phyloP scores from a whole-genome alignment of 2,888 invertebrate genomes.

The Iselma pallidipennis region DNA sequence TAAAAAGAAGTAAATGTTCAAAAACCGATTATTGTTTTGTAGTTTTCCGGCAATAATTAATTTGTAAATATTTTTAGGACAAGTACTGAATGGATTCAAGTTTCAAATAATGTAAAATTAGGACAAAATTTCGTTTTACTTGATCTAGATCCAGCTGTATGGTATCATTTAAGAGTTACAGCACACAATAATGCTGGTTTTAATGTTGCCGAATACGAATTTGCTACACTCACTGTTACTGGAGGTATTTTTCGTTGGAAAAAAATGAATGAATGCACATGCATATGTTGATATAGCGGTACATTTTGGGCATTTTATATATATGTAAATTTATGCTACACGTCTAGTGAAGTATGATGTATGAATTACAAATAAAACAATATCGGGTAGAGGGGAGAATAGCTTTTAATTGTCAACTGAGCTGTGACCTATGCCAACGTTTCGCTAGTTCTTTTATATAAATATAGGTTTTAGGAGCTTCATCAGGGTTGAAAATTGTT shows the following conservation, averaged over 20 bases:
- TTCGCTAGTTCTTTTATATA: too few relatives aligned
- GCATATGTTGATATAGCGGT: too few relatives aligned
- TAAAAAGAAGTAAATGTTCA: conserved; percentile 76
- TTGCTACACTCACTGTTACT: conserved; percentile 90
- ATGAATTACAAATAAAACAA: too few relatives aligned
- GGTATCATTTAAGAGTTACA: conserved; percentile 90
- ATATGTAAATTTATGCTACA: too few relatives aligned
- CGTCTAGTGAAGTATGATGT: too few relatives aligned
- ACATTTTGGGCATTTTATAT: conserved; percentile 24
- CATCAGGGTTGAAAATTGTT: too few relatives aligned
- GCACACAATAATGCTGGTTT: conserved; percentile 96
- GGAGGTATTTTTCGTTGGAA: conserved; percentile 88
- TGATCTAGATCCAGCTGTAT: conserved; percentile 90
- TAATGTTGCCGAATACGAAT: conserved; percentile 93
- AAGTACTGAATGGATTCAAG: conserved; percentile 90
- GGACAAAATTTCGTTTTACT: conserved; percentile 88
- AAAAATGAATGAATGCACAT: too few relatives aligned
- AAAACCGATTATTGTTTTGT: background rate
- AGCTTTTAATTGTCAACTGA: too few relatives aligned
- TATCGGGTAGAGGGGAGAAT: too few relatives aligned
- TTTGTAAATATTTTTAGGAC: conserved; percentile 60
- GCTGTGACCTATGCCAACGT: too few relatives aligned
- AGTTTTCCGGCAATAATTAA: background rate
- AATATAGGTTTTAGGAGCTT: too few relatives aligned
- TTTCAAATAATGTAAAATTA: conserved; percentile 90